Percentiles rank a stretch among this genome's conserved stretches.
Evolutionary conservation across 2,888 invertebrate genomes (phyloP).

Genomic region (Synergus laeviventris): DNA sequence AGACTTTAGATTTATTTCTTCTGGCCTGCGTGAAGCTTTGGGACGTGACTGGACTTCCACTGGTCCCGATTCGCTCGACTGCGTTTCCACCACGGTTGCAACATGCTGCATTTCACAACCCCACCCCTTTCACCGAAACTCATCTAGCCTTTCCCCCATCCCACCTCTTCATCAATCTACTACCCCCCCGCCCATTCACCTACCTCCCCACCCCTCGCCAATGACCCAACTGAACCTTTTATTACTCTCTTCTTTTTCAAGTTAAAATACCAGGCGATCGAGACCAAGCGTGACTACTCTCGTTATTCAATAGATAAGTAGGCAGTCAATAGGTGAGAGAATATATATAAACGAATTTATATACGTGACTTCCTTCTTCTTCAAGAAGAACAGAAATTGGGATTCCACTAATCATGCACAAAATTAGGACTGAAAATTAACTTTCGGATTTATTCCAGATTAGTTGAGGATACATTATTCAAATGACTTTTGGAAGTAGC

Average conservation of each 20-base stretch:
- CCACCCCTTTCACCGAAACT: constrained; percentile 68
- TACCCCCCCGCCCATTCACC: constrained; percentile 48
- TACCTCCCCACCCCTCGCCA: background rate
- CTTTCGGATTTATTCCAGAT: too few species aligned
- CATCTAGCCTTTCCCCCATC: constrained; percentile 56
- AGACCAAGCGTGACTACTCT: constrained; percentile 10
- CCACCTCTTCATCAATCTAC: constrained; percentile 51
- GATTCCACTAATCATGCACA: too few species aligned
- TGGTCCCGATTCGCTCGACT: constrained; percentile 70
- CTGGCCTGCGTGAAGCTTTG: constrained; percentile 58
- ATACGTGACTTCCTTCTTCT: background rate
- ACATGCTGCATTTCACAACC: constrained; percentile 68
- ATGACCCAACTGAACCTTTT: background rate
- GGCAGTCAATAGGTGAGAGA: constrained; percentile 6
- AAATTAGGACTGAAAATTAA: too few species aligned
- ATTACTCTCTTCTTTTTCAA: background rate
- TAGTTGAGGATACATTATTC: too few species aligned
- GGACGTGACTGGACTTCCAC: constrained; percentile 64
- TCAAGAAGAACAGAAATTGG: background rate
- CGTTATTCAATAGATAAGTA: constrained; percentile 15
- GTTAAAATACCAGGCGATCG: too few species aligned
- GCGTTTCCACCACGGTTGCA: constrained; percentile 65
- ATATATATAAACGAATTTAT: constrained; percentile 36
- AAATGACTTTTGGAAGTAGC: too few species aligned
- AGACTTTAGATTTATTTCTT: constrained; percentile 49